A percentile compares a stretch with the other conserved stretches of the same genome.
Conservation (phyloP, 2,113 vertebrate genomes). For the Gambusia holbrooki region DNA sequence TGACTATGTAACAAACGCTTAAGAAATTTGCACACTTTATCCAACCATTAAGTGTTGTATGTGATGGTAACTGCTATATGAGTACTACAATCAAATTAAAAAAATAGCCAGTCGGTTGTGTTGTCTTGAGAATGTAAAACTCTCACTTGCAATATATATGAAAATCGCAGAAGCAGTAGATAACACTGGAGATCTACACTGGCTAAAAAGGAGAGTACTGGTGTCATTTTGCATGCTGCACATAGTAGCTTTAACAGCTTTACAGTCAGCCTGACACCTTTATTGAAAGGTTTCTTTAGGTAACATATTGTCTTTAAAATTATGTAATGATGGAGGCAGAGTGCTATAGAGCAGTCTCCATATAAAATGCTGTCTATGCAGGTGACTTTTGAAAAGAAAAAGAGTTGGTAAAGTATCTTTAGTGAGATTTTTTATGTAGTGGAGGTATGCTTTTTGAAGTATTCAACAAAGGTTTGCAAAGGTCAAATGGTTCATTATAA, state of each 20-base stretch:
- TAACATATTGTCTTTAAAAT: background rate
- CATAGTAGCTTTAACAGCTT: constrained; percentile 24
- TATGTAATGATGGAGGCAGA: constrained; percentile 18
- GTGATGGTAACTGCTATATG: background rate
- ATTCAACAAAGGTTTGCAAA: background rate
- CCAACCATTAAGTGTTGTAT: no score
- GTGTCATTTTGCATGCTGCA: constrained; percentile 13
- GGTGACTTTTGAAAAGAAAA: background rate
- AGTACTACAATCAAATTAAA: background rate
- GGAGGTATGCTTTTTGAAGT: background rate
- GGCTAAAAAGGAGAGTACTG: background rate
- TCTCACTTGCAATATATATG: background rate
- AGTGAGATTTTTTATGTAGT: no score
- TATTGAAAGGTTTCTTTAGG: constrained; percentile 10
- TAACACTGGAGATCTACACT: constrained; percentile 11
- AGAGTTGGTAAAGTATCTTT: background rate
- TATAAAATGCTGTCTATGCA: background rate
- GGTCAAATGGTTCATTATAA: background rate
- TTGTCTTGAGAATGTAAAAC: background rate
- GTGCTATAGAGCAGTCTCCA: background rate
- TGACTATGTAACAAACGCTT: background rate
- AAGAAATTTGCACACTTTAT: background rate
- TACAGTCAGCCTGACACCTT: constrained; percentile 21
- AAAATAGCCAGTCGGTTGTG: background rate
- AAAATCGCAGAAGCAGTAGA: background rate